Base-by-base conservation (phyloP, 2,797 vertebrate species). In the Anniella stebbinsi region DNA sequence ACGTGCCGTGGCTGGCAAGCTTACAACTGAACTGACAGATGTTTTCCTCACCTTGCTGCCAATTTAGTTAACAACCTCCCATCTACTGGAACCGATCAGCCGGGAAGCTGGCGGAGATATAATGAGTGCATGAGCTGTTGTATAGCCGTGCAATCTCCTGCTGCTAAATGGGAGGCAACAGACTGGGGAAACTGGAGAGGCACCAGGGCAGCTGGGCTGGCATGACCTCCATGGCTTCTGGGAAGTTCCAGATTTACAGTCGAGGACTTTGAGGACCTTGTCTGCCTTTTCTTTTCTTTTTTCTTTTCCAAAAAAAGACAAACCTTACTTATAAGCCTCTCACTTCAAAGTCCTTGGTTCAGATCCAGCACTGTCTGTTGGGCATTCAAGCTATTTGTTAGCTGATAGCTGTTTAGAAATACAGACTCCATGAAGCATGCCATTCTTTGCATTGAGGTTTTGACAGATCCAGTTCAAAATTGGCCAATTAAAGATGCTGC, bases 81-180 rank as follows among this genome's bases (percentile, higher is more conserved):
- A 57, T 36, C 88, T 76, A 45, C 2, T 0, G 85, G 30, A 84
- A 80, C 83, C 4, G 1, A 69, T 28, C 80, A 48, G 73, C 28
- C 72, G 12, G 48, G 72, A 93, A 78, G 69, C 0, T 54, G 81
- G 66, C 2, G 10, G 75, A 15, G 0, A 4, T 36, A 77, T 83
- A 63, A 69, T 0, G 38, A 70, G 70, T 0, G 0, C 15, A 11
- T 6, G 30, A 91, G 2, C 10, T 70, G 38, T 0, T 51, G 69
- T 2, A 57, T 63, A 36, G 82, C 87, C 0, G 0, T 30, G 30
- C 0, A 0, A 33, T 23, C 38, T 60, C 70, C 82, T 0, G 0
- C 75, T 78, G 25, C 45, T 73, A 48, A 88, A 33, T 0, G 2
- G 30, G 38, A 91, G 23, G 48, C 38, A 21, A 1, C 80, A 33